These are phyloP conservation scores for Tupaia tana DNA, from an alignment of 2,113 vertebrate species.

Conservation along the genomic window DNA sequence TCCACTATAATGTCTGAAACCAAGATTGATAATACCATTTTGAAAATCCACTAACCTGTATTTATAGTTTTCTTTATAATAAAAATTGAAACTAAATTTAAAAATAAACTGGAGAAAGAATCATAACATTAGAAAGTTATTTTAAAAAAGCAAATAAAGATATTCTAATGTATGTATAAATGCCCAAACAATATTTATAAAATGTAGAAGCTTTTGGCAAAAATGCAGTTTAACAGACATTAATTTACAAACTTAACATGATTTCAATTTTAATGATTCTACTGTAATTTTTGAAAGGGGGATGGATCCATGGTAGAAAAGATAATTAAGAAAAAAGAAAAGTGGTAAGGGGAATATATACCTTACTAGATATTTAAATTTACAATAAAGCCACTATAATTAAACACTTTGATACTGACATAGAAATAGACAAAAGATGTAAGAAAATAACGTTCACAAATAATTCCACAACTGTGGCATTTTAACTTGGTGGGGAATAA, in stretches of 20 bases:
- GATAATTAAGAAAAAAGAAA: conserved; percentile 1
- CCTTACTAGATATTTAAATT: conserved; percentile 42
- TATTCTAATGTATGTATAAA: neutral
- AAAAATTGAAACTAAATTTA: conserved; percentile 22
- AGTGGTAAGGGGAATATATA: neutral
- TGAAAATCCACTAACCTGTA: neutral
- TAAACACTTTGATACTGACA: neutral
- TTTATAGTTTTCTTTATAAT: neutral
- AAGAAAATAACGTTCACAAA: conserved; percentile 18
- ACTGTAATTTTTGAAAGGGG: neutral
- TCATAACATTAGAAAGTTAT: neutral
- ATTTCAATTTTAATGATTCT: neutral
- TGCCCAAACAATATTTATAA: neutral
- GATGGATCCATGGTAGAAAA: neutral
- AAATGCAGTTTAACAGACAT: neutral
- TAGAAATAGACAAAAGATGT: neutral
- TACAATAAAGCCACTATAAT: neutral
- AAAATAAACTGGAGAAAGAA: neutral
- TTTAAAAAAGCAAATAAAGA: conserved; percentile 21
- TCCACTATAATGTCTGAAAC: neutral
- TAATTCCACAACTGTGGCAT: conserved; percentile 40
- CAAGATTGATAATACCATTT: neutral
- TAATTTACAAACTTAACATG: neutral
- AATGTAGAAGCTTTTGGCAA: neutral
- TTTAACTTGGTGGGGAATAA: conserved; percentile 51